Evolutionary conservation across 2,888 invertebrate species (phyloP), one percentile per base, ranked within the genome.

Genomic region (Chymomyza amoena): DNA sequence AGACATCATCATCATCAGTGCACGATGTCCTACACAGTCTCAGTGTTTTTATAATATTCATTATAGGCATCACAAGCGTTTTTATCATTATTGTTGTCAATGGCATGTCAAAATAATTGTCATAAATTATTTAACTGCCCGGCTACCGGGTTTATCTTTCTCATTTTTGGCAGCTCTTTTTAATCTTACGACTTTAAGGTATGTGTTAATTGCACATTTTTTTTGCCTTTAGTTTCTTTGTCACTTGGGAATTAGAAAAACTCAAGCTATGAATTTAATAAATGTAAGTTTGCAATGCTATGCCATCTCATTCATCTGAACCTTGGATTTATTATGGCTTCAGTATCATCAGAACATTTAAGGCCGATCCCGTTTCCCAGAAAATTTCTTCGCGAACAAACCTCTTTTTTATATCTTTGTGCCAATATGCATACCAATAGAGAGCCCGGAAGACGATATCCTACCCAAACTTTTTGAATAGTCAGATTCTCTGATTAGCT

Each of bases 71-170:
- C 54, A 18, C 61, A 51, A 62, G 25, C 69, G 68, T 75, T 52
- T 66, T 70, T 51, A 70, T 56, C 72, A 20, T 68, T 32, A 32
- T 2, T 72, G 71, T 72, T 63, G 68, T 65, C 59, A 72, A 70
- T 73, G 73, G 50, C 70, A 68, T 85, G 85, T 83, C 85, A 87
- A 74, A 87, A 84, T 86, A 86, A 85, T 84, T 81, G 81, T 77
- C 83, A 80, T 85, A 75, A 84, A 79, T 81, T 76, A 75, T 72
- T 72, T 64, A 39, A 36, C 70, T 84, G 80, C 82, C 86, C 83
- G 85, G 57, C 87, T 83, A 85, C 87, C 72, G 85, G 75, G 61
- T 13, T 64, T 66, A 13, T 59, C 45, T 32, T 52, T 50, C 25
- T 18, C 16, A 6, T 16, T 36, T 10, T 39, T 64, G 63, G n/a